Conservation (phyloP, 2,797 vertebrate genomes). For the Silurus aristotelis region DNA sequence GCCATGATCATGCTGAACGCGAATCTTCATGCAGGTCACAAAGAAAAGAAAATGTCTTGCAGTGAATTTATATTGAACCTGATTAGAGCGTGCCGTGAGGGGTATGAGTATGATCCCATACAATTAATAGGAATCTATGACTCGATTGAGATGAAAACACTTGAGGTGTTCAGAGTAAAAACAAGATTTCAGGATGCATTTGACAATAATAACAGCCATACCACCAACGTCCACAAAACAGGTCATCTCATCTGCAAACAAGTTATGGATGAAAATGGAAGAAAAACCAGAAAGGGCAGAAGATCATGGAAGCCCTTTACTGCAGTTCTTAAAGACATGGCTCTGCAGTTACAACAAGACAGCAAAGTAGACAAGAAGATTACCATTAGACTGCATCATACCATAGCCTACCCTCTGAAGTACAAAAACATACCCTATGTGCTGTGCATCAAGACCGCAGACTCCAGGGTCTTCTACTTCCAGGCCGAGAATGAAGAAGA, state of each 20-base stretch:
- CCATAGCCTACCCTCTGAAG: neutral
- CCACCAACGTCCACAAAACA: neutral
- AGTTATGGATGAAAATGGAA: neutral
- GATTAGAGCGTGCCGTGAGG: neutral
- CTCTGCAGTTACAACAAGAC: neutral
- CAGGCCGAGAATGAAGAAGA: neutral
- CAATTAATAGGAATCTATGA: neutral
- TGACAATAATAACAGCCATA: neutral
- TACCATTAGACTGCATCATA: neutral
- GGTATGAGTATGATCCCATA: neutral
- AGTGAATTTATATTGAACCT: neutral
- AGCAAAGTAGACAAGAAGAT: neutral
- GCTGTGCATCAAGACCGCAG: neutral
- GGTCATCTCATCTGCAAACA: neutral
- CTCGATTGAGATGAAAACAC: neutral
- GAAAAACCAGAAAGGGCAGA: neutral
- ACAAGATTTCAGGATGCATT: neutral
- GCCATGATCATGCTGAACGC: neutral
- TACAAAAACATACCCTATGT: neutral
- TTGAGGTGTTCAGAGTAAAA: neutral
- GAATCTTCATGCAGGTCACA: neutral
- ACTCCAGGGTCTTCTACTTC: neutral
- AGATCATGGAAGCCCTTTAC: conserved; percentile 4
- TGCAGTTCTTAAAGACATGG: neutral
- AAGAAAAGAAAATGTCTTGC: neutral